Evolutionary conservation across 2,113 vertebrate species (phyloP), one percentile per base, ranked within the genome.

Genomic region (Heliornis fulica): DNA sequence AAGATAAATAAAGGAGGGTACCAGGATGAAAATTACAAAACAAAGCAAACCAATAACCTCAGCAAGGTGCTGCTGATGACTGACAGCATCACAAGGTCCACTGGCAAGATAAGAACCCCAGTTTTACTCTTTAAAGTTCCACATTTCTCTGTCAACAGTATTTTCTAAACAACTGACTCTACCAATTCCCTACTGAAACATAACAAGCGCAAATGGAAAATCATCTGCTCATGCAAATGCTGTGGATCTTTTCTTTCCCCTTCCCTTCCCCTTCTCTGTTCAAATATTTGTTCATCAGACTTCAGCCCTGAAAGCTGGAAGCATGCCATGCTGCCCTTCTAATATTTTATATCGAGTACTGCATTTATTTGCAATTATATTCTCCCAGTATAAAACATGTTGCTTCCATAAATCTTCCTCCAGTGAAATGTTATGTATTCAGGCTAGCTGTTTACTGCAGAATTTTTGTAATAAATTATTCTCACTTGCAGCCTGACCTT

Each of bases 321-420:
- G n/a, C 9, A 10, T 36, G 75, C 69, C 87, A 74, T 46, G 32
- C 51, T 93, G 60, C 70, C 81, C 65, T 84, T 93, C 87, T 74
- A 93, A 71, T 90, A 75, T 77, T 92, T 94, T 61, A 63, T 6
- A 82, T n/a, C n/a, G 45, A 87, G 38, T 28, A 32, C 40, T 78
- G 63, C 40, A 88, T 86, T 93, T 94, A 90, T 91, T 64, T 96
- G 65, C 59, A 79, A 90, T 81, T 91, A 80, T 75, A 94, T 70
- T 82, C 18, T 64, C 31, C 59, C 57, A 50, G 54, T 79, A 78
- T 83, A 93, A 89, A 56, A 11, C 25, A 79, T 5, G 8, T 43
- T 78, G 34, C 59, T 88, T 93, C 41, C 72, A 90, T 91, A 92
- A 83, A 84, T 83, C 84, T 87, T 83, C 65, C 41, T 48, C 29